phyloP scores from a whole-genome alignment of 2,888 invertebrate species.

The Cerastis leucographa region DNA sequence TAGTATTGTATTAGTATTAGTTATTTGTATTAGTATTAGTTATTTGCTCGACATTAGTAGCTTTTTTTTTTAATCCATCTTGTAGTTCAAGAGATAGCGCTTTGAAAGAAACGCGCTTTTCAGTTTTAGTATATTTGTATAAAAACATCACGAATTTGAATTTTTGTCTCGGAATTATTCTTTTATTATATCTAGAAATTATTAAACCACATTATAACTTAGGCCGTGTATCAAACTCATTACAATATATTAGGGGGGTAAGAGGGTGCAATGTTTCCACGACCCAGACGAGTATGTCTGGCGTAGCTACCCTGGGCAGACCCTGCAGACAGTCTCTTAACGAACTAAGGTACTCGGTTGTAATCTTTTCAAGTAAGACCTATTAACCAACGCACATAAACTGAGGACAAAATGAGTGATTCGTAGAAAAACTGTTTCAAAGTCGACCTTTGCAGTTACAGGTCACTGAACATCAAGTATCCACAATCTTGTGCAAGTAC shows the following conservation, averaged over 20 bases:
- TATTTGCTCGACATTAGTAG: background rate
- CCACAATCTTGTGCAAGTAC: conserved; percentile 32
- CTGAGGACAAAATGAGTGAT: background rate
- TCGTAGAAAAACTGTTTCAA: no score
- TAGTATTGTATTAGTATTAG: no score
- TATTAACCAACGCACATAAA: background rate
- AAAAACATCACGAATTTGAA: background rate
- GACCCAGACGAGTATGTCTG: background rate
- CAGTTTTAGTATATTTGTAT: no score
- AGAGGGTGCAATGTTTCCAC: background rate
- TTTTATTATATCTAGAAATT: no score
- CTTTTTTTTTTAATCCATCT: background rate
- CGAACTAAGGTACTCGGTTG: background rate
- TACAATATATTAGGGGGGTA: background rate
- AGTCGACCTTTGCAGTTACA: conserved; percentile 34
- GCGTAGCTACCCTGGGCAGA: background rate
- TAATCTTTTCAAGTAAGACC: background rate
- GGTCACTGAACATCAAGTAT: conserved; percentile 26
- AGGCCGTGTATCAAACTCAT: background rate
- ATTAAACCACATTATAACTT: background rate
- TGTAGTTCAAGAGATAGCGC: background rate
- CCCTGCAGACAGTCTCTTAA: background rate
- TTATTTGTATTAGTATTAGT: no score
- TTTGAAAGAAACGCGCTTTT: background rate
- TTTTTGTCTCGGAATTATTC: background rate